phyloP scores from a whole-genome alignment of 2,888 invertebrate genomes.

The Andrena flavipes region DNA sequence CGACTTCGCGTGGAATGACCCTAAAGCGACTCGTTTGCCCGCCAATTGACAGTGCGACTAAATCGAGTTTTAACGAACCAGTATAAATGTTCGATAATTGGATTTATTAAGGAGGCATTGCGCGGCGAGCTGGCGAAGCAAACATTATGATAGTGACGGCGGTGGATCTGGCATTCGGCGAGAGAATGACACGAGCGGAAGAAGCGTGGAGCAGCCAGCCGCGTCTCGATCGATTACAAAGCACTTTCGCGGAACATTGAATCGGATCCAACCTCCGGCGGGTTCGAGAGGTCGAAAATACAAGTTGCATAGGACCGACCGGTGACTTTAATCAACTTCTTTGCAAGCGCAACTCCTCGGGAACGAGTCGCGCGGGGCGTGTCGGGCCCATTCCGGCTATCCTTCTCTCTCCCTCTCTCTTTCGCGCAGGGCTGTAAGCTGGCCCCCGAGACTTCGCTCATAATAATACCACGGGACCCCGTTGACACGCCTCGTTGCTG shows the following conservation, averaged over 20 bases:
- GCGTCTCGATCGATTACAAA: constrained; percentile 70
- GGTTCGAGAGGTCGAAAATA: constrained; percentile 66
- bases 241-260: constrained; percentile 71
- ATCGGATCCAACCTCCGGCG: constrained; percentile 54
- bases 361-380: constrained; percentile 72
- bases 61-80: constrained; percentile 70
- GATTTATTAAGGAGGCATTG: constrained; percentile 65
- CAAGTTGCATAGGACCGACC: constrained; percentile 67
- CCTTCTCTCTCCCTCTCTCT: constrained; percentile 5
- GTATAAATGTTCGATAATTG: constrained; percentile 68
- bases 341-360: constrained; percentile 64
- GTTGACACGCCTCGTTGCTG: constrained; percentile 72
- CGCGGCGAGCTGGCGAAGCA: constrained; percentile 36
- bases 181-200: constrained; percentile 72
- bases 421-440: constrained; percentile 45
- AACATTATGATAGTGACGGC: constrained; percentile 61
- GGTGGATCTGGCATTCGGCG: constrained; percentile 63
- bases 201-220: constrained; percentile 32
- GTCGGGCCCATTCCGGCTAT: constrained; percentile 57
- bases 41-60: constrained; percentile 32
- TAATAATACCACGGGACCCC: constrained; percentile 71
- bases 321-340: constrained; percentile 73
- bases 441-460: constrained; percentile 59
- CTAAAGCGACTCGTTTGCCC: constrained; percentile 35
- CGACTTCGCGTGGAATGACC: too few species aligned